Base-by-base conservation (phyloP, 2,797 vertebrate genomes). In the Sebastes goodei region DNA sequence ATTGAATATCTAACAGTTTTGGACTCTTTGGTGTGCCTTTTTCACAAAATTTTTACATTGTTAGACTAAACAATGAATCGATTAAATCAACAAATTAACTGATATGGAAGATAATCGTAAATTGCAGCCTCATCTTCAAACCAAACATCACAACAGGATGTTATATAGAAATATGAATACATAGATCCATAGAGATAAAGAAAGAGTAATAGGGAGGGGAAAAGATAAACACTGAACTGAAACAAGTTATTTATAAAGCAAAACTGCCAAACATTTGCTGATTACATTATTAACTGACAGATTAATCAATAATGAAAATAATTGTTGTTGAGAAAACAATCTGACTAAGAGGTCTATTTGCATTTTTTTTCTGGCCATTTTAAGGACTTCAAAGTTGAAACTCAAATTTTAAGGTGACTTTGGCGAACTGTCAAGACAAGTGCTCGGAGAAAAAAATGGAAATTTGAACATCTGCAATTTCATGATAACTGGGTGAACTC, bases 41-140 rank as follows among this genome's bases (percentile, higher is more conserved):
- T 1, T 23, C 8, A 33, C n/a, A 0, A 56, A 0, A 0, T 38
- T 27, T 38, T 57, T 1, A 33, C 29, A 25, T 15, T 29, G 2
- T 23, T 68, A n/a, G 10, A 33, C 3, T 15, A 23, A 57, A 66
- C 3, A 11, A 53, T 56, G 1, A 15, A 53, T n/a, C 20, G 1
- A 21, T 2, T 17, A 30, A 49, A 0, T 0, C 46, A 49, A 63
- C 49, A 59, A n/a, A 63, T 62, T 0, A 46, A 64, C 14, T 11
- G 10, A 10, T 23, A 55, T 35, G 52, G 23, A 70, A 38, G 15
- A 53, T 21, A 35, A 35, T n/a, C 4, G 1, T 67, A 20, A 9
- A 23, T 21, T 29, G 10, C 32, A 69, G 42, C 38, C 8, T 60
- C 27, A 17, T 59, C 35, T 59, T 59, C 10, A 70, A 53, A 67